phyloP scores from a whole-genome alignment of 1,140 invertebrate species.

The Lordiphosa clarofinis region DNA sequence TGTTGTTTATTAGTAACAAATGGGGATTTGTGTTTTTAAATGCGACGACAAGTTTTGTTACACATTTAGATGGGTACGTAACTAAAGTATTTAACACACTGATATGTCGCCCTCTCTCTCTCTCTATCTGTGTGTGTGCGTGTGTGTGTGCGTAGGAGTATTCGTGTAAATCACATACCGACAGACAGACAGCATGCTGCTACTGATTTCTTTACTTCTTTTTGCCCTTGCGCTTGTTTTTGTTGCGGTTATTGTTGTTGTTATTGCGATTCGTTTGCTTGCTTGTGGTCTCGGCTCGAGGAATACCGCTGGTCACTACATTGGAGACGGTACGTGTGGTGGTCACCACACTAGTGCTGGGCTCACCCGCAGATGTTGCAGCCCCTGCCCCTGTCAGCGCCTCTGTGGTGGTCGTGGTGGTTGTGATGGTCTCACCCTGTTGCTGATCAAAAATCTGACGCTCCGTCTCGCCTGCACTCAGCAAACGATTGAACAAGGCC shows the following conservation, averaged over 20 bases:
- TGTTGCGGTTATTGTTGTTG: conserved; percentile 46
- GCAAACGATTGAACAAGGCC: conserved; percentile 63
- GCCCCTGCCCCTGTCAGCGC: conserved; percentile 26
- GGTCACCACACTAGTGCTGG: conserved; percentile 66
- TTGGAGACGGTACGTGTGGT: conserved; percentile 73
- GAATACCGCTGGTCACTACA: conserved; percentile 71
- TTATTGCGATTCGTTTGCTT: conserved; percentile 39
- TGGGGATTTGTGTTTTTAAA: conserved; percentile 49
- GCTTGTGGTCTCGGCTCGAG: conserved; percentile 33
- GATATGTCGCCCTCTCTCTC: conserved; percentile 32
- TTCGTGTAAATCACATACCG: conserved; percentile 43
- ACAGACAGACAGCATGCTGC: conserved; percentile 46
- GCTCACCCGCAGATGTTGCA: conserved; percentile 27
- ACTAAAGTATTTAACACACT: no score
- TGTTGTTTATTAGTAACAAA: conserved; percentile 68
- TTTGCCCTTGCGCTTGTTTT: conserved; percentile 69
- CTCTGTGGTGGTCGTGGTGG: conserved; percentile 70
- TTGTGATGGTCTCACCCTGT: conserved; percentile 70
- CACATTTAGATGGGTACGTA: conserved; percentile 23
- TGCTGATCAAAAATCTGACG: conserved; percentile 71
- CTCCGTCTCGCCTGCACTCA: conserved; percentile 48
- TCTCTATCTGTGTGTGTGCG: conserved; percentile 12
- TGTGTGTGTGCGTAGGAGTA: conserved; percentile 19
- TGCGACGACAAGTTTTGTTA: conserved; percentile 55
- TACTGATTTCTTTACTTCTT: conserved; percentile 44